Percentiles rank a stretch among this genome's conserved stretches.
Evolutionary conservation across 2,113 vertebrate genomes (phyloP).

Genomic region (Mormoops blainvillei): DNA sequence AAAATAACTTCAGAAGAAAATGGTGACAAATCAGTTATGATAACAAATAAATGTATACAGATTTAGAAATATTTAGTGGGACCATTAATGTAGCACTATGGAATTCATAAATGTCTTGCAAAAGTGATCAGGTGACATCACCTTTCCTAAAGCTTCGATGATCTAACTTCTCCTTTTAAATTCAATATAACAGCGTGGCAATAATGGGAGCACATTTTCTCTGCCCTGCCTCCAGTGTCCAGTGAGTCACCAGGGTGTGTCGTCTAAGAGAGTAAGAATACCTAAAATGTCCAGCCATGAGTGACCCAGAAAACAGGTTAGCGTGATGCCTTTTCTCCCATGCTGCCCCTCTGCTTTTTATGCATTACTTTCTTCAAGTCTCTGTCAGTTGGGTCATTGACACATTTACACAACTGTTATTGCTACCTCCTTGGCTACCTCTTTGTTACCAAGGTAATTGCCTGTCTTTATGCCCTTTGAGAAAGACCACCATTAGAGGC

Average conservation of each 20-base stretch:
- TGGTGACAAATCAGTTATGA: neutral
- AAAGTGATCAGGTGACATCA: neutral
- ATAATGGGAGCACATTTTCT: accelerated
- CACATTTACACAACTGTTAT: neutral
- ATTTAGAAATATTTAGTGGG: neutral
- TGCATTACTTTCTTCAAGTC: neutral
- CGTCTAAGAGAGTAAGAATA: neutral
- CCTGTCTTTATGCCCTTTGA: neutral
- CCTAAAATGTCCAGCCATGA: neutral
- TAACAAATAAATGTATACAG: neutral
- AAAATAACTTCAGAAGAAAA: neutral
- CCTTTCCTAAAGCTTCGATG: neutral
- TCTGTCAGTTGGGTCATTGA: neutral
- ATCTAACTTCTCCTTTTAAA: neutral
- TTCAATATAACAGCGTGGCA: accelerated
- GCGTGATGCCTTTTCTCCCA: neutral
- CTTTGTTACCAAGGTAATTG: neutral
- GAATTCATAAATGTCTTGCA: neutral
- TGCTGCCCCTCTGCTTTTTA: neutral
- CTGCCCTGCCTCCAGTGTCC: neutral
- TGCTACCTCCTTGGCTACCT: neutral
- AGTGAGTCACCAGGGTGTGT: neutral
- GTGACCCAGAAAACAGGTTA: neutral
- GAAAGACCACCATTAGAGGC: neutral
- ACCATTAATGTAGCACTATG: neutral